These are phyloP conservation scores for Protomyctophum bolini DNA, from an alignment of 2,113 vertebrate genomes.

Conservation along the genomic window DNA sequence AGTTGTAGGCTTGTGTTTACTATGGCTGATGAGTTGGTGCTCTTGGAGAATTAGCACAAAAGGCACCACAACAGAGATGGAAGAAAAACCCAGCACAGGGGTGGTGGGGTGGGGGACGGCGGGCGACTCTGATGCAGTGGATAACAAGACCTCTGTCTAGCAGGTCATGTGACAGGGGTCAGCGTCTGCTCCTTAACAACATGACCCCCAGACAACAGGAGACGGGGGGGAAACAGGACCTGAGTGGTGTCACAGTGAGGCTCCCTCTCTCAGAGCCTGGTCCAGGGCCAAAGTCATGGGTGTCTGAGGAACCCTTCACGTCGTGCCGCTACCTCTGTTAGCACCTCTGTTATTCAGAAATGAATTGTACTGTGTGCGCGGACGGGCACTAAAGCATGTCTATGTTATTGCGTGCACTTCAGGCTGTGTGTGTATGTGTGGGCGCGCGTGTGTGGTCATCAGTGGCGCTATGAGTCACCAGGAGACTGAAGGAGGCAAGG, in stretches of 20 bases:
- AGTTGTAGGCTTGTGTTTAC: slow-evolving; percentile 25
- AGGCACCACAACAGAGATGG: slow-evolving; percentile 20
- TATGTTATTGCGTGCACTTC: background rate
- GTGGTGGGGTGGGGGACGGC: background rate
- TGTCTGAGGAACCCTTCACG: too few relatives aligned
- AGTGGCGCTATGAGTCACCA: slow-evolving; percentile 19
- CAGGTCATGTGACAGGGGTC: slow-evolving; percentile 43
- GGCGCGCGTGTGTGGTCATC: slow-evolving; percentile 11
- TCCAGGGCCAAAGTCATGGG: background rate
- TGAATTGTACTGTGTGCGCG: background rate
- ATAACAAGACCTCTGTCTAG: slow-evolving; percentile 55
- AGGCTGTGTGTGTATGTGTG: slow-evolving; percentile 10
- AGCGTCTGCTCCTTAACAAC: slow-evolving; percentile 16
- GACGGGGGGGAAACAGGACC: background rate
- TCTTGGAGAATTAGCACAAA: slow-evolving; percentile 16
- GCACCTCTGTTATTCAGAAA: too few relatives aligned
- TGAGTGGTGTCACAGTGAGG: background rate
- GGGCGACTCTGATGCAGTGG: slow-evolving; percentile 18
- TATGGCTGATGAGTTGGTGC: slow-evolving; percentile 16
- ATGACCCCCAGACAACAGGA: slow-evolving; percentile 5
- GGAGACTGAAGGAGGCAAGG: slow-evolving; percentile 51
- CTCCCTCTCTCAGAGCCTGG: background rate
- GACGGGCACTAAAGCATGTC: background rate
- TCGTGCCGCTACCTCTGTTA: too few relatives aligned
- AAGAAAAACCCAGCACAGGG: background rate